These are phyloP conservation scores for Molorchus minor DNA, from an alignment of 2,888 invertebrate species.

Conservation along the genomic window DNA sequence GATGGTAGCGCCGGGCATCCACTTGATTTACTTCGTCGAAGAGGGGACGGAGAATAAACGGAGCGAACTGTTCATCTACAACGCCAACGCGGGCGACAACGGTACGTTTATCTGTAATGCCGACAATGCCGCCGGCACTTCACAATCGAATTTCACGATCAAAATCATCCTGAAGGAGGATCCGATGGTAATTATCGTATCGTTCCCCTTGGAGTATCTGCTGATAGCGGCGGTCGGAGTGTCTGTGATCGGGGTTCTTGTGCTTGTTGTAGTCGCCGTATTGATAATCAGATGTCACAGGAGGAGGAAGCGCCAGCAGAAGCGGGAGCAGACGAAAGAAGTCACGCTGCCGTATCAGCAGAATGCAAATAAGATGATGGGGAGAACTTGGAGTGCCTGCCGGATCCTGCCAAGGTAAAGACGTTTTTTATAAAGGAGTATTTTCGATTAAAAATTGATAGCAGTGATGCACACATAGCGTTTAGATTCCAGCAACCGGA, in stretches of 20 bases:
- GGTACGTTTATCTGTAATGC: constrained; percentile 88
- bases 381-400: constrained; percentile 43
- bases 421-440: too few species aligned
- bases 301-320: constrained; percentile 57
- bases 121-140: constrained; percentile 82
- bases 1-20: constrained; percentile 71
- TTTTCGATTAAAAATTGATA: too few species aligned
- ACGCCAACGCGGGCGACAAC: constrained; percentile 81
- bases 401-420: constrained; percentile 46
- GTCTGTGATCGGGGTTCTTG: constrained; percentile 69
- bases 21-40: constrained; percentile 76
- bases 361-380: constrained; percentile 38
- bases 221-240: constrained; percentile 73
- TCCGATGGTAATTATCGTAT: constrained; percentile 70
- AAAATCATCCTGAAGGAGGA: constrained; percentile 78
- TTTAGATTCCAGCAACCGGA: too few species aligned
- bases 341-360: constrained; percentile 65
- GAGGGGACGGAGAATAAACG: constrained; percentile 78
- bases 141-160: constrained; percentile 83
- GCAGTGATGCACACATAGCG: too few species aligned
- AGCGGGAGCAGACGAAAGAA: constrained; percentile 66
- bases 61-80: constrained; percentile 81
- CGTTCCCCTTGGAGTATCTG: constrained; percentile 74
- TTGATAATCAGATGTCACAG: constrained; percentile 65
- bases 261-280: constrained; percentile 73